Evolutionary conservation across 2,888 invertebrate species (phyloP).

Genomic region (Drosophila crucigera): DNA sequence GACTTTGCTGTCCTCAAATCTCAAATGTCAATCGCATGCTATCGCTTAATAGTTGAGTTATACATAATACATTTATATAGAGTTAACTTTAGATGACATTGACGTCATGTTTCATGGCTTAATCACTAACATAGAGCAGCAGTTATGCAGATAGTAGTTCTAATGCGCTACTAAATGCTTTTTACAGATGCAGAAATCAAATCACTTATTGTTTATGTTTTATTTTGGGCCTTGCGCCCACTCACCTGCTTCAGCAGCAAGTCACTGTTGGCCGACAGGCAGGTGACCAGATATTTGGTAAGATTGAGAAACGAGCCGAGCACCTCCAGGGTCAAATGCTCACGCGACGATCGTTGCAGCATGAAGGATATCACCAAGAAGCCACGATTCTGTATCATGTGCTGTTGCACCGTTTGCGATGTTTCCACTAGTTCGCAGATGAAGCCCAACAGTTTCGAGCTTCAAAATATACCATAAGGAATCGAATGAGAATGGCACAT

Average conservation of each 20-base stretch:
- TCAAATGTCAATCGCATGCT: conserved; percentile 51
- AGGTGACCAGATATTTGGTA: conserved; percentile 96
- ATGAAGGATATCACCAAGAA: conserved; percentile 99
- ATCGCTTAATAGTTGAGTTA: conserved; percentile 46
- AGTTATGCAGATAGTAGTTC: conserved; percentile 1
- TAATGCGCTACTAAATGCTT: conserved; percentile 9
- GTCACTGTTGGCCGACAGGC: conserved; percentile 96
- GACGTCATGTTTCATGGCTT: conserved; percentile 21
- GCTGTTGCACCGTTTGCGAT: conserved; percentile 98
- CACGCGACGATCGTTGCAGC: conserved; percentile 96
- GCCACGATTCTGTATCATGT: conserved; percentile 99
- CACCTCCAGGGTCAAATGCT: conserved; percentile 97
- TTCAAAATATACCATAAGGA: conserved; percentile 80
- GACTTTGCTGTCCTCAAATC: conserved; percentile 46
- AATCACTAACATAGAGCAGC: conserved; percentile 44
- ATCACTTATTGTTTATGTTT: neutral
- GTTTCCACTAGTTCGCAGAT: conserved; percentile 98
- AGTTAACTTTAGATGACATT: neutral
- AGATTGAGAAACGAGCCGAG: conserved; percentile 95
- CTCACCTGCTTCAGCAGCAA: conserved; percentile 95
- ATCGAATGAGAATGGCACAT: neutral
- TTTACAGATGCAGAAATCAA: neutral
- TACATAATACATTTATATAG: neutral
- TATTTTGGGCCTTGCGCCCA: conserved; percentile 34
- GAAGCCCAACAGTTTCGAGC: conserved; percentile 98